A percentile compares a stretch with the other conserved stretches of the same genome.
Evolutionary conservation across 2,888 invertebrate species (phyloP).

Genomic region (Catocala fraxini): DNA sequence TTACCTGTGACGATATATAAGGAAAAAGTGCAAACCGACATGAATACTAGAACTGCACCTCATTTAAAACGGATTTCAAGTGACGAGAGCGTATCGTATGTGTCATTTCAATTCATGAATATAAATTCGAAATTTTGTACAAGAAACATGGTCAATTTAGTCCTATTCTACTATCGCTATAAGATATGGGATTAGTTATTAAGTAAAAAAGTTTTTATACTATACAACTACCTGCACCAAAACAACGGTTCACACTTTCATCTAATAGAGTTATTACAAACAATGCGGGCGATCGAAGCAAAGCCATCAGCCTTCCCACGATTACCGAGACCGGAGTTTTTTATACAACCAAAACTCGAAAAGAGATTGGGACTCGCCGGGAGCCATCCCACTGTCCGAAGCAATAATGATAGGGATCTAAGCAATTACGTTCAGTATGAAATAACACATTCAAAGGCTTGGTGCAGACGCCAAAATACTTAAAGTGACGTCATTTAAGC

Average conservation of each 20-base stretch:
- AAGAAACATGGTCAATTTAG: too few species aligned
- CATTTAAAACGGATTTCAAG: background rate
- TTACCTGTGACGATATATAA: slow-evolving; percentile 34
- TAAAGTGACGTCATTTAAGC: slow-evolving; percentile 62
- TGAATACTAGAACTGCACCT: slow-evolving; percentile 13
- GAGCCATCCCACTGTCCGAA: slow-evolving; percentile 73
- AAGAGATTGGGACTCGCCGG: slow-evolving; percentile 68
- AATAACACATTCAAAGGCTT: slow-evolving; percentile 68
- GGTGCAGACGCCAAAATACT: slow-evolving; percentile 64
- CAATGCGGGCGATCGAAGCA: slow-evolving; percentile 63
- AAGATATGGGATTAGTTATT: too few species aligned
- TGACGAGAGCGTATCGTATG: background rate
- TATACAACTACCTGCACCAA: slow-evolving; percentile 3
- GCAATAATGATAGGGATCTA: slow-evolving; percentile 82
- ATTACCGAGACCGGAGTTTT: slow-evolving; percentile 55
- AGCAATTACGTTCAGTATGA: slow-evolving; percentile 76
- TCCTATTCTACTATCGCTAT: too few species aligned
- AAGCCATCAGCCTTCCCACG: slow-evolving; percentile 71
- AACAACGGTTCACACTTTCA: slow-evolving; percentile 33
- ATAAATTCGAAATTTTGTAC: too few species aligned
- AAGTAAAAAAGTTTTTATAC: too few species aligned
- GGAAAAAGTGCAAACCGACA: slow-evolving; percentile 22
- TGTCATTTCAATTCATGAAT: too few species aligned
- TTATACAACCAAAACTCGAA: slow-evolving; percentile 64
- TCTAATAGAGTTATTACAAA: slow-evolving; percentile 69